These are phyloP conservation scores for Antrozous pallidus DNA, from an alignment of 2,797 vertebrate genomes.

Conservation along the genomic window DNA sequence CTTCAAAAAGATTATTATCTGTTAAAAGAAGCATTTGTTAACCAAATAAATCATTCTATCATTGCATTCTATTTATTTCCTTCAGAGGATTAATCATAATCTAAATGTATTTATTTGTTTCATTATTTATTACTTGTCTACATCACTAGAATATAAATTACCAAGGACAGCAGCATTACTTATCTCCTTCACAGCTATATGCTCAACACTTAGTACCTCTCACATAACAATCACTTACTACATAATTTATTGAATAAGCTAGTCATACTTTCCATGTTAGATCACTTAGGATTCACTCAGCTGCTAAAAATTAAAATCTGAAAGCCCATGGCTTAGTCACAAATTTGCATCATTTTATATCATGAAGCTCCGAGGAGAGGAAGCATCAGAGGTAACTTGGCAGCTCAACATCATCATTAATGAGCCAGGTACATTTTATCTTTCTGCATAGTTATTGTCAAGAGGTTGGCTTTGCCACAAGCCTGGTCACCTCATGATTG, in stretches of 20 bases:
- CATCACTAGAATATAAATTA: neutral
- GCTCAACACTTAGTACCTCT: neutral
- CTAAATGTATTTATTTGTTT: neutral
- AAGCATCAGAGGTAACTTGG: neutral
- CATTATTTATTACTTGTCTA: neutral
- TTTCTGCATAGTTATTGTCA: neutral
- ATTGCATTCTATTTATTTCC: neutral
- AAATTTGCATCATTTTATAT: neutral
- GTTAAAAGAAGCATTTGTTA: neutral
- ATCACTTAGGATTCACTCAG: neutral
- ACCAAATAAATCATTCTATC: neutral
- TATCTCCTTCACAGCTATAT: neutral
- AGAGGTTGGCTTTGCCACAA: neutral
- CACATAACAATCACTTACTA: neutral
- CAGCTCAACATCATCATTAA: neutral
- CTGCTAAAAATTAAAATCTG: neutral
- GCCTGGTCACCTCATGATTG: neutral
- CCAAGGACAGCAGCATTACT: neutral
- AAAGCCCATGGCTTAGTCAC: neutral
- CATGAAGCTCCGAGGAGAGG: neutral
- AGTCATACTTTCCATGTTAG: neutral
- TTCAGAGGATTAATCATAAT: slow-evolving; percentile 16
- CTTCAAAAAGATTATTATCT: neutral
- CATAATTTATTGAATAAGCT: neutral
- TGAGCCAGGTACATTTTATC: neutral